Evolutionary conservation across 2,888 invertebrate genomes (phyloP), one percentile per base, ranked within the genome.

Genomic region (Corbicula japonica): DNA sequence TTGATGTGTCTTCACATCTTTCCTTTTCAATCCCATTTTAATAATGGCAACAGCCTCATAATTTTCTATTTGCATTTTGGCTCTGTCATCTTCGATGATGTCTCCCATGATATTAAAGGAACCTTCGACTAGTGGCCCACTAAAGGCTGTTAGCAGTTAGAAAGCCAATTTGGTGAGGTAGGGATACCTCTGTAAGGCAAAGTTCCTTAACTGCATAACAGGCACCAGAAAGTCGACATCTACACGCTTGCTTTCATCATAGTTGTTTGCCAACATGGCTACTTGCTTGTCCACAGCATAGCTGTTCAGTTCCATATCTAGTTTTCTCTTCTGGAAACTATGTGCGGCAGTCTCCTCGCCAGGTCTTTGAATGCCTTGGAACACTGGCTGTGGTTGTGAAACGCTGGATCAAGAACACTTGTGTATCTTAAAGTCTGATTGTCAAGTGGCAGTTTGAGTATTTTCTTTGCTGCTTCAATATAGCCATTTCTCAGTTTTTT

Each of bases 51-150:
- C 41, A 41, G 54, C 72, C 35, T 63, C 56, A 56, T 63, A 63
- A 26, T 54, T 71, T 32, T 71, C 62, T 18, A 71, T 41, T 3
- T 62, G 52, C 18, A 71, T 21, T 15, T 23, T 71, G 15, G 38
- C 6, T 32, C 62, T 71, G 41, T 71, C 72, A 6, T 72, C 35
- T 23, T 73, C 73, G 30, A 65, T 35, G 21, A 65, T 63, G 58
- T 73, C 56, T 12, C 35, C 50, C 32, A 72, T 62, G 10, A 62
- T 70, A 12, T 71, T 62, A 32, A 71, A 71, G 10, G 61, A 62
- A 15, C 41, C n/a, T 54, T 63, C 71, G 1, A 63, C 35, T 18
- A 73, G 26, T 28, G 73, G 65, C 8, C 73, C 63, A 63, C 56
- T 65, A 34, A 73, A 73, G 4, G 35, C 23, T 18, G 28, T 73